These are phyloP conservation scores for Agriotes lineatus DNA, from an alignment of 2,888 invertebrate genomes.

Conservation along the genomic window DNA sequence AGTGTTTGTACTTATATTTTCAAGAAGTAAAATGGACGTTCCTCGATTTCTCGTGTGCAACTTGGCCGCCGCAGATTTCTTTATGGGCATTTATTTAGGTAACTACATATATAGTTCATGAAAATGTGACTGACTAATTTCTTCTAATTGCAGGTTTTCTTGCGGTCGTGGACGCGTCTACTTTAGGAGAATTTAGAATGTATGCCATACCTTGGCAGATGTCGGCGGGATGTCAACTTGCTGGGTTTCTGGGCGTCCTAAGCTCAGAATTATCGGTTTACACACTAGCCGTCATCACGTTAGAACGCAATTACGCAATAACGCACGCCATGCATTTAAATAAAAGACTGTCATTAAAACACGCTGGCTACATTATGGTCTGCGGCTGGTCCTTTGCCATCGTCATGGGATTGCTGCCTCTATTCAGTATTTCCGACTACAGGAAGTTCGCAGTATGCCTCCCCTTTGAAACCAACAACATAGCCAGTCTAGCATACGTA, in stretches of 20 bases:
- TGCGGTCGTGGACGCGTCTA: constrained; percentile 96
- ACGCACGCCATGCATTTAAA: constrained; percentile 98
- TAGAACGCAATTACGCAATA: constrained; percentile 96
- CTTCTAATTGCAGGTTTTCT: constrained; percentile 77
- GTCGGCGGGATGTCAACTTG: constrained; percentile 91
- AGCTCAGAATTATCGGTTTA: constrained; percentile 95
- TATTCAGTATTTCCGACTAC: constrained; percentile 94
- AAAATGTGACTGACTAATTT: not conserved
- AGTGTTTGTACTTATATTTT: constrained; percentile 91
- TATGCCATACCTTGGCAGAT: constrained; percentile 98
- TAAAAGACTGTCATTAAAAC: constrained; percentile 89
- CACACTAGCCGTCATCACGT: constrained; percentile 95
- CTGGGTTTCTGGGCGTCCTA: constrained; percentile 94
- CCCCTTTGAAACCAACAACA: constrained; percentile 88
- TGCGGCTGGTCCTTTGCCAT: constrained; percentile 93
- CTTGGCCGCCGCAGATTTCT: constrained; percentile 95
- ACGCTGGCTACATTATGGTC: constrained; percentile 93
- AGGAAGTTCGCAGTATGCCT: constrained; percentile 96
- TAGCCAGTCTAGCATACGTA: constrained; percentile 88
- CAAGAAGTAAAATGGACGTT: constrained; percentile 94
- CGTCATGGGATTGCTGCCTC: constrained; percentile 87
- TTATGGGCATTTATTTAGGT: constrained; percentile 96
- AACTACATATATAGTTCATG: constrained; percentile 23
- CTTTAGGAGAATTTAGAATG: constrained; percentile 94
- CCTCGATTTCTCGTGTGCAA: constrained; percentile 97